These are phyloP conservation scores for Scaptomyza flava DNA, from an alignment of 2,888 invertebrate genomes.

Conservation along the genomic window DNA sequence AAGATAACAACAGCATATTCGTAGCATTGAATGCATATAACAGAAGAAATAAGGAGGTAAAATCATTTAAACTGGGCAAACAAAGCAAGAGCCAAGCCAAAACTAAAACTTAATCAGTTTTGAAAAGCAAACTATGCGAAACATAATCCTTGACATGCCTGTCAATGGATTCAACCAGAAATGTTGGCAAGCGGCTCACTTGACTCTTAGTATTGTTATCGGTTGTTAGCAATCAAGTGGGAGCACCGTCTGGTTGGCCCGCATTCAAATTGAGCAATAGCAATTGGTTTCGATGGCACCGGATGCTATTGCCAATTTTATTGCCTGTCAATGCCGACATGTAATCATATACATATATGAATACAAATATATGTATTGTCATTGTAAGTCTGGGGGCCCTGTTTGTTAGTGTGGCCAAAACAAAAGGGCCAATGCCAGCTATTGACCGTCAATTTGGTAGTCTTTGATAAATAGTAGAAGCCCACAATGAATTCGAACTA, in stretches of 20 bases:
- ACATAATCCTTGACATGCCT: slow-evolving; percentile 25
- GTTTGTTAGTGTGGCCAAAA: slow-evolving; percentile 16
- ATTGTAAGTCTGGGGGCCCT: slow-evolving; percentile 32
- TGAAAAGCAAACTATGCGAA: slow-evolving; percentile 26
- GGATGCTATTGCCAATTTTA: slow-evolving; percentile 29
- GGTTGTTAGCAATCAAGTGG: slow-evolving; percentile 26
- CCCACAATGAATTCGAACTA: slow-evolving; percentile 6
- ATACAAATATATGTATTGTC: slow-evolving; percentile 20
- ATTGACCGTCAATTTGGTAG: slow-evolving; percentile 5
- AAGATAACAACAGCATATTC: not conserved
- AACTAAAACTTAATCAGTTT: slow-evolving; percentile 16
- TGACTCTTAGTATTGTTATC: slow-evolving; percentile 29
- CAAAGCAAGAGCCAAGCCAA: not conserved
- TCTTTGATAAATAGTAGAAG: slow-evolving; percentile 32
- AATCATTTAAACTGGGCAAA: slow-evolving; percentile 2
- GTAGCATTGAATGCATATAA: not conserved
- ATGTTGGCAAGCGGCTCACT: slow-evolving; percentile 12
- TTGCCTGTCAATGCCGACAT: slow-evolving; percentile 11
- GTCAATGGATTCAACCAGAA: slow-evolving; percentile 15
- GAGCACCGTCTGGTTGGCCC: slow-evolving; percentile 28
- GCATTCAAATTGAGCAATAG: slow-evolving; percentile 31
- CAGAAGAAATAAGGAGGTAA: not conserved
- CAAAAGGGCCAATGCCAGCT: slow-evolving; percentile 27
- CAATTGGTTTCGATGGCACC: slow-evolving; percentile 23
- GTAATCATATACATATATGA: slow-evolving; percentile 9